Percentiles rank a stretch among this genome's conserved stretches.
These are phyloP conservation scores for Lochmaea capreae DNA, from an alignment of 2,888 invertebrate species.

Conservation along the genomic window DNA sequence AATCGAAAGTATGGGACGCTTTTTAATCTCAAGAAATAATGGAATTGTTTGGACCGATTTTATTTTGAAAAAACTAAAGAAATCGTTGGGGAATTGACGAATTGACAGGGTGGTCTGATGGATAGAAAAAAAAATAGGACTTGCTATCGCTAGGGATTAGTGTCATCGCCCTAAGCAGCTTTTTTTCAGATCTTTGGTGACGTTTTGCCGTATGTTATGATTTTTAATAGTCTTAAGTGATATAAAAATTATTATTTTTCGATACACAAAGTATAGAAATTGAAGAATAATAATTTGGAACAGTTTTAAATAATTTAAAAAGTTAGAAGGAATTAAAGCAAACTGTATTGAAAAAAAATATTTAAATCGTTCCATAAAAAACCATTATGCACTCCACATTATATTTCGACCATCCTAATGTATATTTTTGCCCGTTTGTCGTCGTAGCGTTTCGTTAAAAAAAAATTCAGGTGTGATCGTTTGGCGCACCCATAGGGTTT, in stretches of 20 bases:
- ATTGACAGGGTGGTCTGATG: constrained; percentile 27
- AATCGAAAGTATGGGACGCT: constrained; percentile 33
- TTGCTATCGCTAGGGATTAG: constrained; percentile 7
- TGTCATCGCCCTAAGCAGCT: neutral
- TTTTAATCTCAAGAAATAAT: constrained; percentile 34
- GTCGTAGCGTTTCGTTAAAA: constrained; percentile 21
- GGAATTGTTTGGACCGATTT: constrained; percentile 29
- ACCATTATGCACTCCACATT: neutral
- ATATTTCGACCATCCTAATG: constrained; percentile 1
- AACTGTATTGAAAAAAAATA: no score
- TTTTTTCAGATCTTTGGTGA: neutral
- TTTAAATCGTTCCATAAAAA: neutral
- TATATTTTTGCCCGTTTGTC: neutral
- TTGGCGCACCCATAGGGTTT: constrained; percentile 32
- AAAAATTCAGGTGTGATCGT: constrained; percentile 33
- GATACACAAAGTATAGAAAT: no score
- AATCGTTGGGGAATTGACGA: constrained; percentile 26
- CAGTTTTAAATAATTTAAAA: no score
- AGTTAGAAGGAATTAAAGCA: no score
- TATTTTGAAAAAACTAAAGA: constrained; percentile 16
- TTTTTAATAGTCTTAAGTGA: no score
- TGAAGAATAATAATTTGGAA: no score
- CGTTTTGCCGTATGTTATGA: no score
- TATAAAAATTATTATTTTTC: no score
- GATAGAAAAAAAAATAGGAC: constrained; percentile 9